phyloP scores from a whole-genome alignment of 2,113 vertebrate genomes.

The Lepidothrix coronata region DNA sequence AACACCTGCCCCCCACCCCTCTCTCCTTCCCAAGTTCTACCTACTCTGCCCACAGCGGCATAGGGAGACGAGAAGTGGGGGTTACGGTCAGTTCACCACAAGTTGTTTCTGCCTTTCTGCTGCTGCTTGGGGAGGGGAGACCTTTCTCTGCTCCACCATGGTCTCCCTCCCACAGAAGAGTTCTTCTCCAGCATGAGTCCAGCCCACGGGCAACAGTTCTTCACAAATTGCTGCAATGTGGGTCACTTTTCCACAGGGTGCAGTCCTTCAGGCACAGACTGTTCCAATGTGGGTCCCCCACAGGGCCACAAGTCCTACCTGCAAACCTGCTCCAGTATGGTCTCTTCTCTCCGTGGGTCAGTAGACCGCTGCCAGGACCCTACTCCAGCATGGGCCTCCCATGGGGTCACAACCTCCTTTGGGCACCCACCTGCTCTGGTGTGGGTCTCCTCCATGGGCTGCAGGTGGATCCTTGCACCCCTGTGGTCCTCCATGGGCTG shows the following conservation, averaged over 20 bases:
- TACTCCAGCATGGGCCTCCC: neutral
- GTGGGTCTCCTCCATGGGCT: neutral
- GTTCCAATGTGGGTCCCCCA: neutral
- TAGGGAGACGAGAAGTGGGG: neutral
- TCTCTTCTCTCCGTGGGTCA: neutral
- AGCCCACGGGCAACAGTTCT: neutral
- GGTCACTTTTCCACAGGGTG: neutral
- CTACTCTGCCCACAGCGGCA: neutral
- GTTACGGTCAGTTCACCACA: neutral
- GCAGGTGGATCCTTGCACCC: neutral
- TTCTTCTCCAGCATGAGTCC: neutral
- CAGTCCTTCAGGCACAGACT: neutral
- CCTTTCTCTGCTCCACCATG: neutral
- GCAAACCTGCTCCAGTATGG: neutral
- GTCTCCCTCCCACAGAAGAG: neutral
- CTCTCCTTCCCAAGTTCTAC: neutral
- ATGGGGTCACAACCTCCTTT: neutral
- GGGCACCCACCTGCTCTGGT: too few species aligned
- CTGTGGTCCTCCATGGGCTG: neutral
- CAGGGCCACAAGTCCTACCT: neutral
- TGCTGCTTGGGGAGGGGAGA: neutral
- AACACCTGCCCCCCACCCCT: neutral
- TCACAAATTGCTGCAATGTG: neutral
- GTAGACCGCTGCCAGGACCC: neutral
- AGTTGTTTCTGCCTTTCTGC: neutral